phyloP scores from a whole-genome alignment of 2,113 vertebrate genomes.

The Chunga burmeisteri region DNA sequence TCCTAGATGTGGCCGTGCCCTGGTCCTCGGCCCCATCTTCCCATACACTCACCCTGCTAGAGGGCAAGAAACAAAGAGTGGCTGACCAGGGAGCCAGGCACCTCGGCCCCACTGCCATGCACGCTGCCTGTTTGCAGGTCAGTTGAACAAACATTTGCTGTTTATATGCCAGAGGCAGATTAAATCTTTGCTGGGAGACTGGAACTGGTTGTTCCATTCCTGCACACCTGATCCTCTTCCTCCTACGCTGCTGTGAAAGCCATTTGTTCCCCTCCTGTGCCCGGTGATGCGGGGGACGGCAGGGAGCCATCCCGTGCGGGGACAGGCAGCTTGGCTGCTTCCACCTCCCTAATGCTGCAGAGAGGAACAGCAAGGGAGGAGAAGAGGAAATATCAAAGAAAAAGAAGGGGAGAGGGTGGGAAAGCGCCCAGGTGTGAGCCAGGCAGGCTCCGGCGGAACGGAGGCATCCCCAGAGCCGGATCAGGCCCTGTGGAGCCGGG shows the following conservation, averaged over 20 bases:
- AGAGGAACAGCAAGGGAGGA: neutral
- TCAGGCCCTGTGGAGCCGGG: neutral
- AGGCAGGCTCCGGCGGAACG: rapidly evolving
- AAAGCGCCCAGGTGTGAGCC: neutral
- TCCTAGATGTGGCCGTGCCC: neutral
- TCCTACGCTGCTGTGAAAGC: neutral
- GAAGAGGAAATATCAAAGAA: neutral
- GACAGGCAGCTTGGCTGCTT: neutral
- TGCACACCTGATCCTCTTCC: conserved; percentile 29
- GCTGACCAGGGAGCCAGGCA: rapidly evolving
- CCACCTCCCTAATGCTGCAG: neutral
- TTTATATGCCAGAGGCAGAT: conserved; percentile 59
- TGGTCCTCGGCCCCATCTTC: neutral
- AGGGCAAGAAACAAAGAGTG: neutral
- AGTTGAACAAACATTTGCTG: conserved; percentile 63
- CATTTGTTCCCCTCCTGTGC: neutral
- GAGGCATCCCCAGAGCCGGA: neutral
- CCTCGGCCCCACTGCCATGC: neutral
- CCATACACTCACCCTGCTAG: neutral
- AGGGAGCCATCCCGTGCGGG: rapidly evolving
- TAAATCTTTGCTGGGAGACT: conserved; percentile 62
- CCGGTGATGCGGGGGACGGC: neutral
- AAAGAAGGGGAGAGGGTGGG: neutral
- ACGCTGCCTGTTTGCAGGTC: conserved; percentile 21
- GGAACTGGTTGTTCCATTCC: conserved; percentile 65